These are phyloP conservation scores for Agrochola lota DNA, from an alignment of 2,888 invertebrate genomes.

Conservation along the genomic window DNA sequence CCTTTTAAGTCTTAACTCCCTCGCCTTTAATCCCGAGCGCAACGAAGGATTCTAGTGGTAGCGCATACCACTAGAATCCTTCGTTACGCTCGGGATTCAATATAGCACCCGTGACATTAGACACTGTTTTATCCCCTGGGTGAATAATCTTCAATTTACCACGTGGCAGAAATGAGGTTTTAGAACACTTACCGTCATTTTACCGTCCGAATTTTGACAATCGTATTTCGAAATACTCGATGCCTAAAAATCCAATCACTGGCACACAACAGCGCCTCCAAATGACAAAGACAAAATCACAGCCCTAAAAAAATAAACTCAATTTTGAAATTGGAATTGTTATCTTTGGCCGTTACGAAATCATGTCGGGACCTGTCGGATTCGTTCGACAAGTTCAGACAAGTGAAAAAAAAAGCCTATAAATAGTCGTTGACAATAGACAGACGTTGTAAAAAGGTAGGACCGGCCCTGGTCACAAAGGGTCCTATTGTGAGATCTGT, in stretches of 20 bases:
- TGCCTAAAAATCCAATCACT: constrained; percentile 47
- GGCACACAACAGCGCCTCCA: constrained; percentile 25
- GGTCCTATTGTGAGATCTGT: constrained; percentile 59
- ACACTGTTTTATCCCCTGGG: not conserved
- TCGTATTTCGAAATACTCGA: not conserved
- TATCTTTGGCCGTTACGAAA: constrained; percentile 63
- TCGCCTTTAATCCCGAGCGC: too few relatives aligned
- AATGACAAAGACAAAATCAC: constrained; percentile 41
- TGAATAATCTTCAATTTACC: not conserved
- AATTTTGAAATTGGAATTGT: constrained; percentile 60
- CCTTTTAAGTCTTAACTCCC: too few relatives aligned
- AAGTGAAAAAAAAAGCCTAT: constrained; percentile 61
- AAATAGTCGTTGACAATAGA: constrained; percentile 63
- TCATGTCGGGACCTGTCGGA: constrained; percentile 66
- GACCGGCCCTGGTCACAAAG: constrained; percentile 54
- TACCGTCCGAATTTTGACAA: not conserved
- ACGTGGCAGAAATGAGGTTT: not conserved
- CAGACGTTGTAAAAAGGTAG: constrained; percentile 61
- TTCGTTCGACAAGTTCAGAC: constrained; percentile 62
- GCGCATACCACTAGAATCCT: not conserved
- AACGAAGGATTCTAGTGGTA: too few relatives aligned
- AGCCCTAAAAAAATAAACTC: constrained; percentile 47
- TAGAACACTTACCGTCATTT: not conserved
- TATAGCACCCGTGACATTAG: not conserved
- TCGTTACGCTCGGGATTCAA: not conserved